Percentiles rank a stretch among this genome's conserved stretches.
phyloP scores from a whole-genome alignment of 2,888 invertebrate species.

The Athetis lepigone region DNA sequence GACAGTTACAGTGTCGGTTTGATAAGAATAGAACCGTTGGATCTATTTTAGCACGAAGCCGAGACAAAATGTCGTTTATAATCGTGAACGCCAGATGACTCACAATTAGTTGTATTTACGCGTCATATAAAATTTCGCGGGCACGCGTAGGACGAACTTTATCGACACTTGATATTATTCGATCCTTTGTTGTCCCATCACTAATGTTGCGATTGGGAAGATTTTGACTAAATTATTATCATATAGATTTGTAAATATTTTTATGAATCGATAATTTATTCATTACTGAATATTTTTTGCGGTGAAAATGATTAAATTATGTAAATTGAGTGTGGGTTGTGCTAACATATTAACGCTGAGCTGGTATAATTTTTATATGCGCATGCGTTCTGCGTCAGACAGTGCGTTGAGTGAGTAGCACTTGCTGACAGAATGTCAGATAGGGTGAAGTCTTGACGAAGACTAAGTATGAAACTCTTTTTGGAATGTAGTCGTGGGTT shows the following conservation, averaged over 20 bases:
- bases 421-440: neutral
- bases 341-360: slow-evolving; percentile 5
- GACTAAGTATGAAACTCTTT: neutral
- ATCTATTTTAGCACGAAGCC: slow-evolving; percentile 56
- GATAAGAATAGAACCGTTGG: slow-evolving; percentile 58
- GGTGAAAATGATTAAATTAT: slow-evolving; percentile 37
- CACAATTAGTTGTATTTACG: slow-evolving; percentile 55
- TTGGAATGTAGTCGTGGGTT: too few species aligned
- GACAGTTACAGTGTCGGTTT: slow-evolving; percentile 49
- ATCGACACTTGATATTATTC: slow-evolving; percentile 40
- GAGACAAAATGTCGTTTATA: slow-evolving; percentile 56
- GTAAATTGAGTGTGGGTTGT: slow-evolving; percentile 14
- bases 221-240: slow-evolving; percentile 34
- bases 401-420: too few species aligned
- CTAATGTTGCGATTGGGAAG: slow-evolving; percentile 22
- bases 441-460: neutral
- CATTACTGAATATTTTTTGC: slow-evolving; percentile 40
- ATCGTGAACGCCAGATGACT: slow-evolving; percentile 56
- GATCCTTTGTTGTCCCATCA: slow-evolving; percentile 34
- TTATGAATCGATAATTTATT: slow-evolving; percentile 50
- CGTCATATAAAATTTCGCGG: slow-evolving; percentile 48
- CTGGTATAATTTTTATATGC: slow-evolving; percentile 3
- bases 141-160: slow-evolving; percentile 34
- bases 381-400: too few species aligned
- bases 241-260: slow-evolving; percentile 33